phyloP scores from a whole-genome alignment of 2,888 invertebrate genomes.

The Cheilosia vulpina region DNA sequence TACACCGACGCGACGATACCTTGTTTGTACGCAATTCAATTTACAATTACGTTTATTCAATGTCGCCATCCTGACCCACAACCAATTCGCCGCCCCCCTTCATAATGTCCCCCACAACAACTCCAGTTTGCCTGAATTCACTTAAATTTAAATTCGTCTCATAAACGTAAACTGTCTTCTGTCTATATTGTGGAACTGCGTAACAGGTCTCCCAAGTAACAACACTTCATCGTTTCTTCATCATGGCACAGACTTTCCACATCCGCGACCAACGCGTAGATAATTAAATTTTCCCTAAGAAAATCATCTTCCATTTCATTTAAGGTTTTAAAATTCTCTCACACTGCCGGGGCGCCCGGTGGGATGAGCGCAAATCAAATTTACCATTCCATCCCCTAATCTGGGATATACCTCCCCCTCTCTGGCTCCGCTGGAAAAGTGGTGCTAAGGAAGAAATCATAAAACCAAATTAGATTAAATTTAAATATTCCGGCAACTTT shows the following conservation, averaged over 20 bases:
- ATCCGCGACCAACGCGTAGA: conserved; percentile 44
- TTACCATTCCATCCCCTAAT: conserved; percentile 51
- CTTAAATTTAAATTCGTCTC: conserved; percentile 47
- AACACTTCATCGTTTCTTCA: conserved; percentile 11
- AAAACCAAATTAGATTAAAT: conserved; percentile 74
- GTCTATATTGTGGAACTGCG: conserved; percentile 12
- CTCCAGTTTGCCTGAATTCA: conserved; percentile 28
- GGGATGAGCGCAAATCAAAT: conserved; percentile 65
- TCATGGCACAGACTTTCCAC: conserved; percentile 27
- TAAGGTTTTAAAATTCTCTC: conserved; percentile 48
- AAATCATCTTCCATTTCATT: conserved; percentile 71
- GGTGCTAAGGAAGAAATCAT: conserved; percentile 67
- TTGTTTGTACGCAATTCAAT: conserved; percentile 21
- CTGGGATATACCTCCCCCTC: not conserved
- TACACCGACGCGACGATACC: not conserved
- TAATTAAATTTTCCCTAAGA: conserved; percentile 72
- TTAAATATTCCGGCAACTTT: conserved; percentile 69
- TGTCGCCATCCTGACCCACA: conserved; percentile 13
- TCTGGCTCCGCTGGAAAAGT: conserved; percentile 20
- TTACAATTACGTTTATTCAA: conserved; percentile 27
- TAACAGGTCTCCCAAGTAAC: conserved; percentile 51
- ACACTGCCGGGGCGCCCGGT: not conserved
- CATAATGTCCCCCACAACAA: not conserved
- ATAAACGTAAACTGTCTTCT: conserved; percentile 45
- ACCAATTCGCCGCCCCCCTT: not conserved